phyloP scores from a whole-genome alignment of 2,888 invertebrate species.

The Lasioglossum zephyrum region DNA sequence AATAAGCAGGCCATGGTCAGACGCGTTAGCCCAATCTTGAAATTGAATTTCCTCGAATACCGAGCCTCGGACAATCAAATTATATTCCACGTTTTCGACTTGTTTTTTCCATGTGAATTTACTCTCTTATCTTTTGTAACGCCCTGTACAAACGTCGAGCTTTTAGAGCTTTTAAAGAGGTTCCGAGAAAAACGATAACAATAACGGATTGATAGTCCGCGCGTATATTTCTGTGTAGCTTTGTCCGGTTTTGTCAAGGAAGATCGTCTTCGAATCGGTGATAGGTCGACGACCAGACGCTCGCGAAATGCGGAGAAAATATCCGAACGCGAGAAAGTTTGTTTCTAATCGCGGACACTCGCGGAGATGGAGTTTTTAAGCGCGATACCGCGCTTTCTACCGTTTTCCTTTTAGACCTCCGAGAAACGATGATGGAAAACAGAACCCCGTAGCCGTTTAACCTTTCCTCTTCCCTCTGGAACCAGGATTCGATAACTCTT shows the following conservation, averaged over 20 bases:
- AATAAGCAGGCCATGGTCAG: neutral
- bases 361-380: slow-evolving; percentile 66
- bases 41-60: neutral
- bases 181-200: neutral
- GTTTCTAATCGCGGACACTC: slow-evolving; percentile 62
- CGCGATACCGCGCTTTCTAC: slow-evolving; percentile 61
- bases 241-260: neutral
- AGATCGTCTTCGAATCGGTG: neutral
- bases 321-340: slow-evolving; percentile 66
- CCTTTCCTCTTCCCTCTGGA: neutral
- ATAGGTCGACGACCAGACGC: slow-evolving; percentile 34
- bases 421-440: slow-evolving; percentile 19
- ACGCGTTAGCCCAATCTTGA: neutral
- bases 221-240: neutral
- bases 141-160: neutral
- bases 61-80: neutral
- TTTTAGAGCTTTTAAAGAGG: neutral
- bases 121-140: neutral
- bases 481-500: neutral
- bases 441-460: neutral
- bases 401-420: slow-evolving; percentile 59
- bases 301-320: slow-evolving; percentile 64
- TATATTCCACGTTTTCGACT: neutral
- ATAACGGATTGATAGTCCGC: neutral
- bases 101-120: neutral